Evolutionary conservation across 2,888 invertebrate genomes (phyloP), one percentile per base, ranked within the genome.

Genomic region (Acleris laterana): DNA sequence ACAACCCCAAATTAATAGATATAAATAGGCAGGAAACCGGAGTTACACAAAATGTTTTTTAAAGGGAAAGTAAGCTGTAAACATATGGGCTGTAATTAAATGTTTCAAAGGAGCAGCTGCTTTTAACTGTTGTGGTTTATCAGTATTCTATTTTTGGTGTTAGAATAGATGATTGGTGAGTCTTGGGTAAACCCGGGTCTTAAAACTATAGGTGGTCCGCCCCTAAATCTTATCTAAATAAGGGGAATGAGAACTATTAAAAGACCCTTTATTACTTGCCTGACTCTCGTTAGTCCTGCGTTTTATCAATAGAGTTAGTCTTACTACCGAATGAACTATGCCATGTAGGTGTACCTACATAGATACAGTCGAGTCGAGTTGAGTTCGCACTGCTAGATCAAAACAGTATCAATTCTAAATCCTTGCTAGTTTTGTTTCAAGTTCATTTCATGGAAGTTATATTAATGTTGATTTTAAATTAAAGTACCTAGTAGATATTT

Each of bases 71-170:
- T 72, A 68, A 72, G 72, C 69, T 73, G 75, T 52, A 67, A 73
- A 74, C 77, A 76, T 70, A 74, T 77, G 77, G 72, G 69, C 60
- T 72, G 76, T 75, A 75, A 77, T 77, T 76, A 77, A 77, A 75
- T 72, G 63, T 69, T 67, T 68, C 69, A 69, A 69, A 70, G 52
- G 55, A 66, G 72, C 75, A 77, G 76, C 73, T 78, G 77, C 64
- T 71, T 71, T 69, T 66, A 52, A 62, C 66, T 68, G 72, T 72
- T 71, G 72, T 72, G 75, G 74, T 78, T 83, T 73, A 77, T 78
- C 73, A 74, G 61, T 64, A 62, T 63, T 71, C 70, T 71, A 71
- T 69, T 69, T 68, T 66, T 71, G 71, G 72, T 70, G 69, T 71
- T 73, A 62, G 63, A 72, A 70, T 74, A 63, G 13, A 72, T 72